These are phyloP conservation scores for Dyspetes luteomarginatus DNA, from an alignment of 2,888 invertebrate species.

Conservation along the genomic window DNA sequence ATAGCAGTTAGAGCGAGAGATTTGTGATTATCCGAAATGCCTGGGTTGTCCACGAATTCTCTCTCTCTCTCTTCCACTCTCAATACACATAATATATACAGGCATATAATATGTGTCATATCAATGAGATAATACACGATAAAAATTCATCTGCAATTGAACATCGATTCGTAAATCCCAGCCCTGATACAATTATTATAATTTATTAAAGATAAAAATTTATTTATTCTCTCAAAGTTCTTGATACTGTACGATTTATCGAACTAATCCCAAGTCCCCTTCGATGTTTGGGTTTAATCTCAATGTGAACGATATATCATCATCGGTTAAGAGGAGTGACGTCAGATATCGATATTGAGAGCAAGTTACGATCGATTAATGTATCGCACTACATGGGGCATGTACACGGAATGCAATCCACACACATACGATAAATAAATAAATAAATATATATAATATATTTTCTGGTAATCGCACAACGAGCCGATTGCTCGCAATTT, in stretches of 20 bases:
- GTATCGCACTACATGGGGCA: background rate
- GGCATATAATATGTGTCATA: no score
- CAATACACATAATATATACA: no score
- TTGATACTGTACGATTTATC: constrained; percentile 11
- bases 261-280: background rate
- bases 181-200: background rate
- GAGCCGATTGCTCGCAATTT: no score
- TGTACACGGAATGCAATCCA: no score
- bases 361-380: constrained; percentile 37
- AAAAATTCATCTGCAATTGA: constrained; percentile 12
- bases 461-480: no score
- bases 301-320: background rate
- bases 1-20: constrained; percentile 29
- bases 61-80: background rate
- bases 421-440: no score
- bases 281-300: background rate
- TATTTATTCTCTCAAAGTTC: background rate
- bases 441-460: no score
- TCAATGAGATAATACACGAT: background rate
- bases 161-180: constrained; percentile 17
- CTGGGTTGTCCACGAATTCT: constrained; percentile 21
- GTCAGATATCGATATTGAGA: constrained; percentile 38
- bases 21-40: constrained; percentile 42
- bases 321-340: constrained; percentile 27
- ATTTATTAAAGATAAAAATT: background rate